phyloP scores from a whole-genome alignment of 1,140 invertebrate genomes.

The Littorina saxatilis region DNA sequence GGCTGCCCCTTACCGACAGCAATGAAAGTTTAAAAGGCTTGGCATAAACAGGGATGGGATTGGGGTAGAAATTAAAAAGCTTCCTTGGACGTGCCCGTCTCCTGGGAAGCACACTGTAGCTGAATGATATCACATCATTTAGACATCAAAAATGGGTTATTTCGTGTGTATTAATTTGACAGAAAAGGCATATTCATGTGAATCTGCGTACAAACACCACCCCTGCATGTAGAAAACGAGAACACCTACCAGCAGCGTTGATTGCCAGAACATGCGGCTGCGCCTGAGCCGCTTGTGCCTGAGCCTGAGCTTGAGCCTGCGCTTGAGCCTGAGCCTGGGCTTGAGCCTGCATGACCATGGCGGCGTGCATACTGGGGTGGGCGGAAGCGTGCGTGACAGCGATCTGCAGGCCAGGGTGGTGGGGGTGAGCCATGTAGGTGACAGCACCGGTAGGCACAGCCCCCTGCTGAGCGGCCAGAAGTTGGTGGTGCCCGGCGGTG shows the following conservation, averaged over 20 bases:
- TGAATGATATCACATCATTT: too few relatives aligned
- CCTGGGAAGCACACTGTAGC: too few relatives aligned
- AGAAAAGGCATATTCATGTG: too few relatives aligned
- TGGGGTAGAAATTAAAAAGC: too few relatives aligned
- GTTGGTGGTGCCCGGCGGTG: conserved; percentile 29
- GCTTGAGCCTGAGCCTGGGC: conserved; percentile 44
- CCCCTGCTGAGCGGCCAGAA: conserved; percentile 41
- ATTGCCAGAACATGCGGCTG: conserved; percentile 44
- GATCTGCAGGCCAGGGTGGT: conserved; percentile 44
- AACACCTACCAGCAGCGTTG: conserved; percentile 31
- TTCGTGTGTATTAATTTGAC: too few relatives aligned
- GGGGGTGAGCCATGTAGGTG: conserved; percentile 37
- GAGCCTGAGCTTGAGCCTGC: conserved; percentile 37
- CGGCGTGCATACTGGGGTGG: conserved; percentile 27
- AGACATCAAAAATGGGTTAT: too few relatives aligned
- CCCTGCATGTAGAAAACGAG: neutral
- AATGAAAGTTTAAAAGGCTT: too few relatives aligned
- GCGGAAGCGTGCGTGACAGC: conserved; percentile 44
- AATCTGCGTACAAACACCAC: too few relatives aligned
- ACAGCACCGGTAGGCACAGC: conserved; percentile 30
- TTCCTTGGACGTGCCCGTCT: too few relatives aligned
- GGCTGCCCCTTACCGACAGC: too few relatives aligned
- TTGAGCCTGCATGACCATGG: conserved; percentile 38
- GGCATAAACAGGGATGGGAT: too few relatives aligned
- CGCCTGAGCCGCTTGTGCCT: conserved; percentile 42